Percentiles rank a stretch among this genome's conserved stretches.
phyloP scores from a whole-genome alignment of 2,797 vertebrate genomes.

The Trachurus trachurus region DNA sequence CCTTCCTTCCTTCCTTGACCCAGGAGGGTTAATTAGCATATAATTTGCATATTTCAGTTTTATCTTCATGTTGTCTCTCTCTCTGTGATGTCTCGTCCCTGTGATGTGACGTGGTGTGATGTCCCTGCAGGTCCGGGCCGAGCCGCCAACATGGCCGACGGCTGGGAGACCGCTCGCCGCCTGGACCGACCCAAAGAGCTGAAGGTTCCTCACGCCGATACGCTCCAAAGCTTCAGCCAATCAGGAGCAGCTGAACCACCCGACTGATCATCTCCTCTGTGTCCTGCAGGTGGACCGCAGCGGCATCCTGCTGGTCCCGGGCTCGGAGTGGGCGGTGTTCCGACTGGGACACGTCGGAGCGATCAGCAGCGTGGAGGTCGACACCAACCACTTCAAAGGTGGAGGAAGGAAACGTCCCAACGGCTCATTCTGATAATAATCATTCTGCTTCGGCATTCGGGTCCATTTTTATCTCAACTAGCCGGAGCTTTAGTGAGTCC shows the following conservation, averaged over 20 bases:
- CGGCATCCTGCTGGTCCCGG: conserved; percentile 85
- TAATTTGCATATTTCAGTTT: background rate
- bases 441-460: too few species aligned
- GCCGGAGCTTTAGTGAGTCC: too few species aligned
- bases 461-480: too few species aligned
- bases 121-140: conserved; percentile 62
- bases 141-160: conserved; percentile 87
- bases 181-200: conserved; percentile 87
- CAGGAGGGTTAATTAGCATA: too few species aligned
- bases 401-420: background rate
- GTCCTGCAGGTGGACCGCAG: conserved; percentile 77
- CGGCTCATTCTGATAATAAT: too few species aligned
- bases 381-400: conserved; percentile 92
- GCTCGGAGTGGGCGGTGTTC: conserved; percentile 90
- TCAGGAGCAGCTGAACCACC: too few species aligned
- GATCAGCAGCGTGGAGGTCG: conserved; percentile 86
- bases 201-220: conserved; percentile 65
- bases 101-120: background rate
- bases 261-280: background rate
- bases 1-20: too few species aligned
- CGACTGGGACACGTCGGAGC: conserved; percentile 86
- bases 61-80: background rate
- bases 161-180: conserved; percentile 90
- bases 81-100: too few species aligned
- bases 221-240: background rate